These are phyloP conservation scores for Galerucella calmariensis DNA, from an alignment of 2,888 invertebrate species.

Conservation along the genomic window DNA sequence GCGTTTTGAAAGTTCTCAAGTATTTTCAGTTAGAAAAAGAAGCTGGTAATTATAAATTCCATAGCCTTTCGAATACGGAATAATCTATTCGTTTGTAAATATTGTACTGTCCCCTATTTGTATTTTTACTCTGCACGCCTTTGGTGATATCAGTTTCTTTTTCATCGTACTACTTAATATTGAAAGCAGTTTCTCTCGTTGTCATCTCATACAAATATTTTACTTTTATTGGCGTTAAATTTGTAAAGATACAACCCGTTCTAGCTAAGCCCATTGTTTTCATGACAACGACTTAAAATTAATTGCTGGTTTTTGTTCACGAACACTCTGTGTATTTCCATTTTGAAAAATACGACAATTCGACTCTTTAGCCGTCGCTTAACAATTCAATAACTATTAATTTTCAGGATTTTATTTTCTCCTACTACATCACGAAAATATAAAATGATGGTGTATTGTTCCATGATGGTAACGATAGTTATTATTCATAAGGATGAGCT, in stretches of 20 bases:
- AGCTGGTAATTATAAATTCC: too few species aligned
- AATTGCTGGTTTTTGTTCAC: constrained; percentile 43
- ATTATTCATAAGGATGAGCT: constrained; percentile 5
- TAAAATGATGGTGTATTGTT: constrained; percentile 10
- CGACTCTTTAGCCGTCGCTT: constrained; percentile 13
- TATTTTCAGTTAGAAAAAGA: too few species aligned
- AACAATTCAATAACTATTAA: constrained; percentile 17
- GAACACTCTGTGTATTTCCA: constrained; percentile 45
- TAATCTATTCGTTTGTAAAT: neutral
- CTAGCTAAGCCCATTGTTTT: constrained; percentile 46
- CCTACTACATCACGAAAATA: constrained; percentile 1
- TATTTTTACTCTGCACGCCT: neutral
- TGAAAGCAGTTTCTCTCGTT: constrained; percentile 20
- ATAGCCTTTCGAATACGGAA: too few species aligned
- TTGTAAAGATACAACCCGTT: constrained; percentile 44
- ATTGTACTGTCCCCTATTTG: too few species aligned
- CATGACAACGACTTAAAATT: constrained; percentile 44
- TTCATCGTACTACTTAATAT: constrained; percentile 11
- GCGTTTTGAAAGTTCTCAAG: too few species aligned
- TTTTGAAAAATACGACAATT: constrained; percentile 29
- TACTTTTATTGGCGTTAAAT: constrained; percentile 48
- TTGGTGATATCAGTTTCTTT: neutral
- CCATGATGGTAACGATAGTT: neutral
- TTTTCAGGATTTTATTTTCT: constrained; percentile 7
- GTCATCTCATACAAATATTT: constrained; percentile 37